Evolutionary conservation across 2,797 vertebrate species (phyloP).

Genomic region (Tarsius wallacei): DNA sequence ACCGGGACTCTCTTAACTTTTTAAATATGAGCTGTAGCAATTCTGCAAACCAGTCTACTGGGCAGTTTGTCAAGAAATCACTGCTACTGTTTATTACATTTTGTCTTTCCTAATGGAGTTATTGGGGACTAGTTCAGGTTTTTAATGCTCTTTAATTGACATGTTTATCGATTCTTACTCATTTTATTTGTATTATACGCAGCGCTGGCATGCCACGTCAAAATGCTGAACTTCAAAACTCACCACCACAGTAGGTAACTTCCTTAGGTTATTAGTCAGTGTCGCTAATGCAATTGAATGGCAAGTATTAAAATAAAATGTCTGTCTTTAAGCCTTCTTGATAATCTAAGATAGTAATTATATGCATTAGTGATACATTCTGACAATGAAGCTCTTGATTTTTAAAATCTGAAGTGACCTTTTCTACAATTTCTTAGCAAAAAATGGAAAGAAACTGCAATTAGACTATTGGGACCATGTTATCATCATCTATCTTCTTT

Average conservation of each 20-base stretch:
- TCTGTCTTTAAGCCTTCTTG: constrained; percentile 70
- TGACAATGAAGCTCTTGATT: constrained; percentile 77
- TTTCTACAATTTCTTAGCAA: constrained; percentile 78
- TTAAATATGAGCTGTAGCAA: constrained; percentile 44
- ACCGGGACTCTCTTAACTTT: constrained; percentile 26
- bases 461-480: constrained; percentile 71
- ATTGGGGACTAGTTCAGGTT: constrained; percentile 64
- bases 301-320: constrained; percentile 78
- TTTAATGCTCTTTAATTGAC: constrained; percentile 80
- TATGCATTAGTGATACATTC: constrained; percentile 80
- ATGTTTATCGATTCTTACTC: constrained; percentile 70
- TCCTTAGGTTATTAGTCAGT: constrained; percentile 80
- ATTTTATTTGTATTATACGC: constrained; percentile 47
- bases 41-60: constrained; percentile 58
- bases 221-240: constrained; percentile 69
- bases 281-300: constrained; percentile 79
- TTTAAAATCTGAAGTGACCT: constrained; percentile 79
- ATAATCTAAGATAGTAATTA: constrained; percentile 82
- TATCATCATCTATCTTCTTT: constrained; percentile 80
- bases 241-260: constrained; percentile 53
- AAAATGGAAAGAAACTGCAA: constrained; percentile 77
- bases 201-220: constrained; percentile 26
- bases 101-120: constrained; percentile 74
- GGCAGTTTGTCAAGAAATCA: constrained; percentile 67
- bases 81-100: constrained; percentile 55